These are phyloP conservation scores for Anser cygnoides DNA, from an alignment of 2,113 vertebrate species.

Conservation along the genomic window DNA sequence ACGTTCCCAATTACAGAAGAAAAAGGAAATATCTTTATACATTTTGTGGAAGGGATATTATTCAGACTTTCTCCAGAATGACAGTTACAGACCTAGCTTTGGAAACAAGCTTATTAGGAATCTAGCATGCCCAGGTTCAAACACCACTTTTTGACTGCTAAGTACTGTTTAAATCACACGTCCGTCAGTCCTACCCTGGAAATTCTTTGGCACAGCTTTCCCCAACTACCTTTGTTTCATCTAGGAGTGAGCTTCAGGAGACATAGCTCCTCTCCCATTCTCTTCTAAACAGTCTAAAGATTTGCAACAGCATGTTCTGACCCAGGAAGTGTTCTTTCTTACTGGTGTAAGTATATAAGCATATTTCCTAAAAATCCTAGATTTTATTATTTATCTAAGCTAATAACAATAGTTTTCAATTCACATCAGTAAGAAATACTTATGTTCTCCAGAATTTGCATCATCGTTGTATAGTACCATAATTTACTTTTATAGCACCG, in stretches of 20 bases:
- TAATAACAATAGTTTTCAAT: neutral
- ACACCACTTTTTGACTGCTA: rapidly evolving
- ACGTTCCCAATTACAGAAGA: neutral
- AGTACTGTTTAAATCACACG: neutral
- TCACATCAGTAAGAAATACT: neutral
- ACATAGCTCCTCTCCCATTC: rapidly evolving
- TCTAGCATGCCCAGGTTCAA: neutral
- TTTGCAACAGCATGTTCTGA: neutral
- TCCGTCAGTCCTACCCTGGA: rapidly evolving
- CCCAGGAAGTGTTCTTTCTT: neutral
- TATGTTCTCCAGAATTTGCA: neutral
- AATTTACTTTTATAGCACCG: neutral
- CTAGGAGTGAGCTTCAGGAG: neutral
- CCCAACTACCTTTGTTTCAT: neutral
- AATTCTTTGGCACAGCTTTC: neutral
- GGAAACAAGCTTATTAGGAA: neutral
- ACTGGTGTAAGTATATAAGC: neutral
- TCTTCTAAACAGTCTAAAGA: neutral
- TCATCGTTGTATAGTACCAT: neutral
- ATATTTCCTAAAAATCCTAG: neutral
- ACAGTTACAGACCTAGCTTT: neutral
- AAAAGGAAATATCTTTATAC: neutral
- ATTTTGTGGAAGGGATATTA: neutral
- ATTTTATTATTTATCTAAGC: neutral
- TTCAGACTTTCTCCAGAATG: neutral